These are phyloP conservation scores for Scolopax bukidnonensis DNA, from an alignment of 2,797 vertebrate genomes.

Conservation along the genomic window DNA sequence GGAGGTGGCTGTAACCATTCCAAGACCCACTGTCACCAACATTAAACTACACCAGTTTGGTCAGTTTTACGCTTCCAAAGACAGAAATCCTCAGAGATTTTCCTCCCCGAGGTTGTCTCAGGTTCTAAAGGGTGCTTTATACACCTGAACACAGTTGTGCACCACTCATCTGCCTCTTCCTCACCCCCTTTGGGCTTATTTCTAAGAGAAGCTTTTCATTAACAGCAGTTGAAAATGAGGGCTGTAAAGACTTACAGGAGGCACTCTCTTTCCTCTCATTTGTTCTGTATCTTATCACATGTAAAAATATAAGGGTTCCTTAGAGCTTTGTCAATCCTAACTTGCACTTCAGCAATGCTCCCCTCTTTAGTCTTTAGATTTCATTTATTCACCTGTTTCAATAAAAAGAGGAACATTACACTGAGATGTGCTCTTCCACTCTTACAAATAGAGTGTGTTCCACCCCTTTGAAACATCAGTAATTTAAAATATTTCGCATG, in stretches of 20 bases:
- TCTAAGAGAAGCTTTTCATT: background rate
- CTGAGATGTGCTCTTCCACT: background rate
- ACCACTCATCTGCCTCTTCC: background rate
- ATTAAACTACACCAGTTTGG: no score
- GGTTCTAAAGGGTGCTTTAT: background rate
- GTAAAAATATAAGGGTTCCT: background rate
- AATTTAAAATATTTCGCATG: background rate
- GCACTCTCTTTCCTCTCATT: background rate
- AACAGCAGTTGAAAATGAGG: no score
- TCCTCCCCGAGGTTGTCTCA: background rate
- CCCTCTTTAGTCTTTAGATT: background rate
- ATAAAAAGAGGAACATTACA: background rate
- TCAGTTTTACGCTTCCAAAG: background rate
- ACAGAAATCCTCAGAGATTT: background rate
- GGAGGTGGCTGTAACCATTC: background rate
- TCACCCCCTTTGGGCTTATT: background rate
- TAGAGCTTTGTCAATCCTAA: background rate
- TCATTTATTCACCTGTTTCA: background rate
- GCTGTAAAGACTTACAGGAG: background rate
- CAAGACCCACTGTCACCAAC: background rate
- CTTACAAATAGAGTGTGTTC: fast-evolving
- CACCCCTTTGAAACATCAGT: background rate
- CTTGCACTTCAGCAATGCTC: background rate
- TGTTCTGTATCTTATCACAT: background rate
- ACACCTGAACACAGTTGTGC: background rate